Evolutionary conservation across 2,888 invertebrate species (phyloP), one percentile per base, ranked within the genome.

Genomic region (Ophion slaviceki): DNA sequence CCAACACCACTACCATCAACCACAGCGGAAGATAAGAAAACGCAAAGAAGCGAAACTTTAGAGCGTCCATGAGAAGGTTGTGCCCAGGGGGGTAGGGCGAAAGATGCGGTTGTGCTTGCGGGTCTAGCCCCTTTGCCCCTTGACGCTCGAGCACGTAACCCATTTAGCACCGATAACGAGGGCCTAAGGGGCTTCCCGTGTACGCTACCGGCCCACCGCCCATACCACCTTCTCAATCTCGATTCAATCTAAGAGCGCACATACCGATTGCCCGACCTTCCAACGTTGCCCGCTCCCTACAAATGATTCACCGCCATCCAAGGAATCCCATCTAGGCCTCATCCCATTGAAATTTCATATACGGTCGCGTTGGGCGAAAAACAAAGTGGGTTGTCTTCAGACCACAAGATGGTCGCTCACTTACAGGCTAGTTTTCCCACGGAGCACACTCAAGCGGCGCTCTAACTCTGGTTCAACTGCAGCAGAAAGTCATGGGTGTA

Each of bases 141-240:
- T 84, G 77, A 78, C 78, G 80, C 85, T 80, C 80, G 79, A 85
- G 86, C 84, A 81, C 82, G 86, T 87, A 87, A 87, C 87, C 88
- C 88, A 88, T 89, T 88, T 88, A 88, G 87, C 85, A 71, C 86
- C 87, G 89, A 88, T 89, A 89, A 89, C 88, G 82, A 85, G 82
- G 83, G 86, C 88, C 88, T 86, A 84, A 87, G 87, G 80, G 84
- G 74, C 82, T 86, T 86, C 79, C 81, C 86, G 68, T 79, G 84
- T 80, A 80, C 36, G 72, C n/a, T 72, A 70, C 47, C 72, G 72
- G 76, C 68, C 84, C 64, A 77, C 57, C 80, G 62, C 76, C 79
- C 57, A 28, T 57, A 62, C 53, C 53, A 36, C 76, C 67, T 84
- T 77, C 82, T 59, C 74, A 67, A 40, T 77, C 76, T 61, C 64